These are phyloP conservation scores for Iselma pallidipennis DNA, from an alignment of 2,888 invertebrate genomes.

Conservation along the genomic window DNA sequence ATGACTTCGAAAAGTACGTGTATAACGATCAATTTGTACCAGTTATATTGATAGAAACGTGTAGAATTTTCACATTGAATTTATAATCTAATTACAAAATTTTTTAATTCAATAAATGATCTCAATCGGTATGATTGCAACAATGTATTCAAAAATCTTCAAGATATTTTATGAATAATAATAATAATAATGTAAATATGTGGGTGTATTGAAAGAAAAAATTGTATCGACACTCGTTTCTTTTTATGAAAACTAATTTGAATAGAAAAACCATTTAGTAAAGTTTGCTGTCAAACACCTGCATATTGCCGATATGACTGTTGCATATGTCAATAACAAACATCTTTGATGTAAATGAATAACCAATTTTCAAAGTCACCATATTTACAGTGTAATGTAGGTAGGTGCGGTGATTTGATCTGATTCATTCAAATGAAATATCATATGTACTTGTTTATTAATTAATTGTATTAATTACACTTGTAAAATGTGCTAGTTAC, in stretches of 20 bases:
- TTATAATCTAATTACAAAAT: neutral
- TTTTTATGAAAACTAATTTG: neutral
- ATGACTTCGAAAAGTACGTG: neutral
- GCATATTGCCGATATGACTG: neutral
- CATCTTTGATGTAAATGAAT: no score
- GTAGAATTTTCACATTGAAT: slow-evolving; percentile 1
- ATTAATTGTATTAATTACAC: no score
- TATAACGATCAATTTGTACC: slow-evolving; percentile 2
- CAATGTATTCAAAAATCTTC: no score
- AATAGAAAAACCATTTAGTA: neutral
- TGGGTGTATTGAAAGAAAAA: neutral
- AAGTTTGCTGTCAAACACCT: neutral
- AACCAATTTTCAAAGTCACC: no score
- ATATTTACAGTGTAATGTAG: no score
- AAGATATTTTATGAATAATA: neutral
- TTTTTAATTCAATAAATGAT: neutral
- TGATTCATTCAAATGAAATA: no score
- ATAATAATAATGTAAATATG: neutral
- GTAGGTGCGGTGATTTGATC: no score
- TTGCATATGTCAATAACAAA: neutral
- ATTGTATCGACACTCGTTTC: neutral
- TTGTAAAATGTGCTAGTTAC: no score
- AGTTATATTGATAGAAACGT: neutral
- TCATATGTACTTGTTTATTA: no score
- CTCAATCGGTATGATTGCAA: neutral